These are phyloP conservation scores for Vollenhovia emeryi DNA, from an alignment of 1,140 invertebrate species.

Conservation along the genomic window DNA sequence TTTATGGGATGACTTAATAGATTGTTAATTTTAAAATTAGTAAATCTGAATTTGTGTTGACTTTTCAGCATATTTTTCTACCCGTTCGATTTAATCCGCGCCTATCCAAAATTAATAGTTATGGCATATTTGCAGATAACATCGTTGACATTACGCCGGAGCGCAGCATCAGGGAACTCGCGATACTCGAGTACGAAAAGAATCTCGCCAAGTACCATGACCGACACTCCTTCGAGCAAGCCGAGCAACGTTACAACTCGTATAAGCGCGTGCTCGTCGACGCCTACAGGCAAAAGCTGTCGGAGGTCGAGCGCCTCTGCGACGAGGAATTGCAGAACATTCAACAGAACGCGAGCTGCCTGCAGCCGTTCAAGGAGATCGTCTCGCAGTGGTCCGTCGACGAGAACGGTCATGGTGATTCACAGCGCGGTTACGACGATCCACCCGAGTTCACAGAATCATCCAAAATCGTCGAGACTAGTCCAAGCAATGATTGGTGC, in stretches of 20 bases:
- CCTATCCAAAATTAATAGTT: not conserved
- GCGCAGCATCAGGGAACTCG: conserved; percentile 42
- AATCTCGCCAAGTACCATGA: conserved; percentile 73
- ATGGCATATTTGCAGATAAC: not conserved
- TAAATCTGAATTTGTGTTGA: not conserved
- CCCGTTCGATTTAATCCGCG: not conserved
- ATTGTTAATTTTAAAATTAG: not conserved
- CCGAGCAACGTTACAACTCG: conserved; percentile 71
- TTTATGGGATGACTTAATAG: no score
- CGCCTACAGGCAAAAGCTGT: conserved; percentile 66
- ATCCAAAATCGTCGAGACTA: not conserved
- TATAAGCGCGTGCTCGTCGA: conserved; percentile 66
- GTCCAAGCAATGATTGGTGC: not conserved
- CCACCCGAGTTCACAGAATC: not conserved
- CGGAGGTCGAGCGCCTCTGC: conserved; percentile 72
- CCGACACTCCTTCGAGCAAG: conserved; percentile 56
- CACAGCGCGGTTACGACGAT: conserved; percentile 3
- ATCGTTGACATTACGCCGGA: conserved; percentile 53
- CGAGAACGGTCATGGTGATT: conserved; percentile 63
- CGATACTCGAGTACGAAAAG: conserved; percentile 73
- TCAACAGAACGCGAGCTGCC: conserved; percentile 58
- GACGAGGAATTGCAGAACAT: conserved; percentile 75
- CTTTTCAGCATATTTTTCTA: not conserved
- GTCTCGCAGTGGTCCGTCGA: conserved; percentile 67
- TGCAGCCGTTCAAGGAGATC: conserved; percentile 71